Percentiles rank a stretch among this genome's conserved stretches.
phyloP scores from a whole-genome alignment of 2,888 invertebrate genomes.

The Drosophila infuscata region DNA sequence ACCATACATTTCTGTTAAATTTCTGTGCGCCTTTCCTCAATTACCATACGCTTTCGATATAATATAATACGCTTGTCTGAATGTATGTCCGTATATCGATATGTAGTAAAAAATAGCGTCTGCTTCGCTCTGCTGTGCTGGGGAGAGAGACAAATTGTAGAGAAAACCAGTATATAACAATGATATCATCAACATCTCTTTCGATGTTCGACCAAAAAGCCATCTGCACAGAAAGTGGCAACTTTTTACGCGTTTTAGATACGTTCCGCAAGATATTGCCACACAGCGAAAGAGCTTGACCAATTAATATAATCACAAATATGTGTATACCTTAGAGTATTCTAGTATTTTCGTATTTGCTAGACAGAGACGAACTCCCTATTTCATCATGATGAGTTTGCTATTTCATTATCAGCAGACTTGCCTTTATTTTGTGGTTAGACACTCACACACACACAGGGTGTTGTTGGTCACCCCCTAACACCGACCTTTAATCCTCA shows the following conservation, averaged over 20 bases:
- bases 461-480: conserved; percentile 18
- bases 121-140: conserved; percentile 31
- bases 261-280: conserved; percentile 17
- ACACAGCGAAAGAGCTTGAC: conserved; percentile 8
- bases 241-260: conserved; percentile 21
- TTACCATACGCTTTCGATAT: conserved; percentile 52
- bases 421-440: conserved; percentile 9
- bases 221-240: conserved; percentile 40
- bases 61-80: conserved; percentile 3
- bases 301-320: conserved; percentile 6
- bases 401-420: conserved; percentile 44
- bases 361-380: conserved; percentile 23
- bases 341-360: neutral
- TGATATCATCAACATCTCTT: conserved; percentile 63
- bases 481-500: no score
- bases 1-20: conserved; percentile 9
- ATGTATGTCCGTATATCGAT: neutral
- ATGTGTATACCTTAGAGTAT: neutral
- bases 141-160: conserved; percentile 26
- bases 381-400: conserved; percentile 38
- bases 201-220: conserved; percentile 9
- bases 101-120: conserved; percentile 13
- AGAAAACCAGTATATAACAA: conserved; percentile 55
- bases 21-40: conserved; percentile 8
- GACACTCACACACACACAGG: conserved; percentile 19